phyloP scores from a whole-genome alignment of 2,113 vertebrate species.

The Gallinago paraguaiae region DNA sequence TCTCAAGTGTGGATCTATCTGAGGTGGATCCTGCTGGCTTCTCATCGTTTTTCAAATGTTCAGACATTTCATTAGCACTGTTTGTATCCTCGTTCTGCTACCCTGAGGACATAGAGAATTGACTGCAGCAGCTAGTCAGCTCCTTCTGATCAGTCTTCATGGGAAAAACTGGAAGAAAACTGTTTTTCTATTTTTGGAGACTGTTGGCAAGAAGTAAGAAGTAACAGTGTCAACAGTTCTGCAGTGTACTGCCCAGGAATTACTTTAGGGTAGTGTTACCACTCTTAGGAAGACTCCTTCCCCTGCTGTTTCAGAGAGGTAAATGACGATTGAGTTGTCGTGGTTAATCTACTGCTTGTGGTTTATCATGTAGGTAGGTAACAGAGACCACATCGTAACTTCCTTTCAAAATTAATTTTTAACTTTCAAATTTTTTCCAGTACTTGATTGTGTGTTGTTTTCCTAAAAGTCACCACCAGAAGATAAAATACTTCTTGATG shows the following conservation, averaged over 20 bases:
- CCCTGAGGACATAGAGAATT: not conserved
- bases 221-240: not conserved
- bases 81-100: not conserved
- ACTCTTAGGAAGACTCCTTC: not conserved
- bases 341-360: not conserved
- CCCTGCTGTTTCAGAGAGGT: not conserved
- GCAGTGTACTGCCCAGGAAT: not conserved
- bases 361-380: not conserved
- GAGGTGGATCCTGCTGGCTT: not conserved
- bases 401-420: not conserved
- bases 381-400: not conserved
- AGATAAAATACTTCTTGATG: not conserved
- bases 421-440: not conserved
- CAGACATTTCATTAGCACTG: not conserved
- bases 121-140: not conserved
- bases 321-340: not conserved
- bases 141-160: not conserved
- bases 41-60: not conserved
- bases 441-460: not conserved
- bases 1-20: not conserved
- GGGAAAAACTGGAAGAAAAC: not conserved
- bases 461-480: not conserved
- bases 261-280: not conserved
- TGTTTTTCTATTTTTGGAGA: not conserved
- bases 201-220: not conserved